Evolutionary conservation across 2,888 invertebrate species (phyloP), one percentile per base, ranked within the genome.

Genomic region (Timema podura): DNA sequence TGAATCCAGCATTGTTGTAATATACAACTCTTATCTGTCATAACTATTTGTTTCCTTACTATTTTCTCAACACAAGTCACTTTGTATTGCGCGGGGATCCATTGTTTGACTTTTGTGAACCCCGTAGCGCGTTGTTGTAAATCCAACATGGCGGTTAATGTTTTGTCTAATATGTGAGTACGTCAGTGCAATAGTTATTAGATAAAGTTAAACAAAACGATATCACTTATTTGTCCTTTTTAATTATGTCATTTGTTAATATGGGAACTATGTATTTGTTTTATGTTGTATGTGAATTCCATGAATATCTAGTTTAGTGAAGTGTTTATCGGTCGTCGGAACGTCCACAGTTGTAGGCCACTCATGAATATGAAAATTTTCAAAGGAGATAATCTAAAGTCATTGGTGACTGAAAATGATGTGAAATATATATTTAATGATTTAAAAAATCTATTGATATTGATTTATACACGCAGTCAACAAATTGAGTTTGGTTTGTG

Each of bases 61-160:
- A 44, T 67, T 51, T 11, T 51, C 47, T 13, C 46, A 11, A 16
- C 46, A 59, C 11, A 69, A 44, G 45, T 65, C 48, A 64, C 48
- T 71, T 71, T 59, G 69, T 71, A 71, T 73, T 67, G 65, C 73
- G 73, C 71, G 73, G 71, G 69, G 6, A 61, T 82, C 83, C 83
- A 79, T 84, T 83, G 80, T 75, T 77, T 78, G 77, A 80, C 80
- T 79, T 79, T 78, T 80, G 83, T 81, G 81, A 80, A 82, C 85
- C 84, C 84, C 84, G 85, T 85, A 83, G 86, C 85, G 87, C 87
- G 87, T 87, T 87, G 87, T 87, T 87, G 86, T 87, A 86, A 85
- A 87, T 86, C 83, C 86, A 87, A 87, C 84, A 87, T 87, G 87
- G 87, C 87, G 85, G 83, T 83, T 83, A 83, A 83, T 86, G 85